Evolutionary conservation across 2,888 invertebrate species (phyloP).

Genomic region (Drosophila neutralis): DNA sequence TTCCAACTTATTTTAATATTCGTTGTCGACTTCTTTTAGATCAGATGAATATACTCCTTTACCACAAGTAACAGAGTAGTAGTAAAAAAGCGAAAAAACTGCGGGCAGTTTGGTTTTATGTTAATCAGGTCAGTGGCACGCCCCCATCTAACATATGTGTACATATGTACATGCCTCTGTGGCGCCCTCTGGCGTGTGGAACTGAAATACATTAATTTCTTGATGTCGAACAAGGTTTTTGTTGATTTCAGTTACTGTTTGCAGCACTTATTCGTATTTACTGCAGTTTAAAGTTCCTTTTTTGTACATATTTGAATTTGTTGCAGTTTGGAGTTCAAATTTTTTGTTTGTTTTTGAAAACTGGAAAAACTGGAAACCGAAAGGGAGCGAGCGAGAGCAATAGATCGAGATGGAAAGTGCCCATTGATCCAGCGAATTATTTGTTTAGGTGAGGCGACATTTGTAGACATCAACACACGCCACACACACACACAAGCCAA

Average conservation of each 20-base stretch:
- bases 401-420: background rate
- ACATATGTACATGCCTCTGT: slow-evolving; percentile 7
- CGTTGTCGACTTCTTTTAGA: background rate
- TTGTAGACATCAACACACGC: slow-evolving; percentile 38
- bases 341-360: slow-evolving; percentile 2
- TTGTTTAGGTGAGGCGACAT: slow-evolving; percentile 67
- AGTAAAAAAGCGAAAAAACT: slow-evolving; percentile 44
- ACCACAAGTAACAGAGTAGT: background rate
- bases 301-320: background rate
- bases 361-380: slow-evolving; percentile 20
- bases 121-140: slow-evolving; percentile 82
- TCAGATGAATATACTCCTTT: background rate
- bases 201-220: slow-evolving; percentile 14
- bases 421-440: slow-evolving; percentile 41
- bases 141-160: slow-evolving; percentile 17
- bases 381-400: background rate
- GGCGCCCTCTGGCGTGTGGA: slow-evolving; percentile 20
- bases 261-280: background rate
- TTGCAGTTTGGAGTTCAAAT: background rate
- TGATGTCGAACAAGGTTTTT: slow-evolving; percentile 36
- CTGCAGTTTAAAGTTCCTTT: background rate
- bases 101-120: slow-evolving; percentile 75
- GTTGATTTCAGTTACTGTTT: slow-evolving; percentile 8
- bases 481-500: slow-evolving; percentile 41
- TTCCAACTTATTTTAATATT: background rate